A percentile compares a stretch with the other conserved stretches of the same genome.
Conservation (phyloP, 1,140 invertebrate species). For the Lepidotrigona ventralis region DNA sequence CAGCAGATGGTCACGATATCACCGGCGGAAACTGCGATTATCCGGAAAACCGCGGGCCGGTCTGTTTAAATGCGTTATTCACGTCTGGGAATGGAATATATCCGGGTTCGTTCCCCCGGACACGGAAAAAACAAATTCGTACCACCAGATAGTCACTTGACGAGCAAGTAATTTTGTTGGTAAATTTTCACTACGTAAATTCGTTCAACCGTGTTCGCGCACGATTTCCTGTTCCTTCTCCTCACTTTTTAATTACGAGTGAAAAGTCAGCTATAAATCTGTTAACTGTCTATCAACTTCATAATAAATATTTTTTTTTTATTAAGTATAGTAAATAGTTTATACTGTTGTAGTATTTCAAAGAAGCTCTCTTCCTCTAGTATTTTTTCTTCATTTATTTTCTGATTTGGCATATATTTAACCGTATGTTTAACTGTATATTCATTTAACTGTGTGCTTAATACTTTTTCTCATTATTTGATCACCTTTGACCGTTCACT, state of each 20-base stretch:
- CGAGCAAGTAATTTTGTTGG: slow-evolving; percentile 14
- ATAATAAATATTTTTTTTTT: no score
- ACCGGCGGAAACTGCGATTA: slow-evolving; percentile 5
- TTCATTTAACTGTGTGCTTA: no score
- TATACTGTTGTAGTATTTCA: no score
- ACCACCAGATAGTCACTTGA: background rate
- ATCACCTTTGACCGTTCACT: no score
- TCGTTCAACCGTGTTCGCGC: background rate
- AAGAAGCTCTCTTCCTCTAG: no score
- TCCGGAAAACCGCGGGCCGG: background rate
- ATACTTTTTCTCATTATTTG: no score
- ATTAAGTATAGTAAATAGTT: no score
- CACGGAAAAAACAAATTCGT: background rate
- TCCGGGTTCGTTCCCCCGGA: background rate
- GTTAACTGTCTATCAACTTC: no score
- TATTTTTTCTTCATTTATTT: no score
- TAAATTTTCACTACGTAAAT: slow-evolving; percentile 2
- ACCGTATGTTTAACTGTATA: no score
- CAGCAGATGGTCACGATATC: background rate
- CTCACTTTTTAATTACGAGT: background rate
- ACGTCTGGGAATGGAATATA: slow-evolving; percentile 18
- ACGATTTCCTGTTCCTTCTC: background rate
- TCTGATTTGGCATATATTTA: no score
- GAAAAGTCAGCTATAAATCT: no score
- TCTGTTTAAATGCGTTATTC: slow-evolving; percentile 33